These are phyloP conservation scores for Mareca strepera DNA, from an alignment of 2,797 vertebrate species.

Conservation along the genomic window DNA sequence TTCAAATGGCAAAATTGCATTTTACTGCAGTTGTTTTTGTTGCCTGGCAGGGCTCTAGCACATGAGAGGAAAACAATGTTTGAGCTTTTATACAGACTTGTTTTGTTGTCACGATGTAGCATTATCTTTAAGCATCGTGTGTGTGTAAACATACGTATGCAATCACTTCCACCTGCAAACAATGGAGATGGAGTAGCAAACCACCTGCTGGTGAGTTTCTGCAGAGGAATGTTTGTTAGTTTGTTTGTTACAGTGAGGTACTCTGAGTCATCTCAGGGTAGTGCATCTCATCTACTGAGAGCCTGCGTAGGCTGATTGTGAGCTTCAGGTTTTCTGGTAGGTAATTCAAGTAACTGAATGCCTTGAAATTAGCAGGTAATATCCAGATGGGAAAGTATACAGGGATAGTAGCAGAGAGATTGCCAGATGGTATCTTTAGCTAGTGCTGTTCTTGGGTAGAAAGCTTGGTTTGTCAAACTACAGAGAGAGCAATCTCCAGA, in stretches of 20 bases:
- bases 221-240: background rate
- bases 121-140: constrained; percentile 40
- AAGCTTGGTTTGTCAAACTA: background rate
- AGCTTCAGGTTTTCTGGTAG: background rate
- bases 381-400: background rate
- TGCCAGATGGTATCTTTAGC: background rate
- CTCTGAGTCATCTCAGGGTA: constrained; percentile 12
- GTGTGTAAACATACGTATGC: constrained; percentile 1
- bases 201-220: constrained; percentile 54
- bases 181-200: constrained; percentile 41
- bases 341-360: background rate
- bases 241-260: background rate
- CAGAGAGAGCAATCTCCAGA: background rate
- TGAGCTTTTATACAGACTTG: constrained; percentile 37
- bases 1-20: background rate
- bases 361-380: background rate
- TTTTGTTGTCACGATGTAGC: constrained; percentile 35
- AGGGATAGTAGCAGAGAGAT: background rate
- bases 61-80: constrained; percentile 19
- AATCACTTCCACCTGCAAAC: constrained; percentile 52
- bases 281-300: background rate
- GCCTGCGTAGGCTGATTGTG: background rate
- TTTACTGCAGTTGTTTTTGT: constrained; percentile 8
- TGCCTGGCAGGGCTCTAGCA: background rate
- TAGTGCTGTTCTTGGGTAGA: background rate